phyloP scores from a whole-genome alignment of 1,140 invertebrate species.

The Drosophila lowei region DNA sequence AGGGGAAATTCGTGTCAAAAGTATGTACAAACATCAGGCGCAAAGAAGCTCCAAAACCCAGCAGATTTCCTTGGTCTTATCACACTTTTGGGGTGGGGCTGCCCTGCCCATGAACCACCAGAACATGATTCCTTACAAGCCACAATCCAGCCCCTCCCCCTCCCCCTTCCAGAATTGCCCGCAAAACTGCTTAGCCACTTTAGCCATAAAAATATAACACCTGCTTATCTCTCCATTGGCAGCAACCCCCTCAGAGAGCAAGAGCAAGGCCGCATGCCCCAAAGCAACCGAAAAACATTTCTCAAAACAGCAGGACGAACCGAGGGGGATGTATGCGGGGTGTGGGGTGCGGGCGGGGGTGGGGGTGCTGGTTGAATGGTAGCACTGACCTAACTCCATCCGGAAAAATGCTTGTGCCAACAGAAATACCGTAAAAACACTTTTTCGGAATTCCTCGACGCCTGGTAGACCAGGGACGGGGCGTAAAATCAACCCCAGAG shows the following conservation, averaged over 20 bases:
- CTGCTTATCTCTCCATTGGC: slow-evolving; percentile 69
- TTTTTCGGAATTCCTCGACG: slow-evolving; percentile 79
- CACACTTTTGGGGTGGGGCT: not conserved
- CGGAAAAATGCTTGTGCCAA: slow-evolving; percentile 39
- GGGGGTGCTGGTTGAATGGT: not conserved
- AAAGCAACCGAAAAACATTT: slow-evolving; percentile 60
- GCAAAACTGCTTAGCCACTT: slow-evolving; percentile 72
- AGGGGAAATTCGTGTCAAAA: no score
- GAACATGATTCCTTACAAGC: slow-evolving; percentile 21
- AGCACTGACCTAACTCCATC: slow-evolving; percentile 66
- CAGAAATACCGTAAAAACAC: slow-evolving; percentile 81
- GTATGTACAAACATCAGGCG: no score
- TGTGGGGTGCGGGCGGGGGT: not conserved
- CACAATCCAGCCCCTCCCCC: no score
- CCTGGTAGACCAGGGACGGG: slow-evolving; percentile 70
- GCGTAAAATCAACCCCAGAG: slow-evolving; percentile 71
- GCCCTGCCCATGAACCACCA: slow-evolving; percentile 9
- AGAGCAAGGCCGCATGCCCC: slow-evolving; percentile 45
- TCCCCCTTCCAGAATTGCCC: not conserved
- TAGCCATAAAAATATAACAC: slow-evolving; percentile 75
- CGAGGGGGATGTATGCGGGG: slow-evolving; percentile 1
- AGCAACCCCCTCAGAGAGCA: slow-evolving; percentile 10
- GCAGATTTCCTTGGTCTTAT: slow-evolving; percentile 2
- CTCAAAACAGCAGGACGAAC: slow-evolving; percentile 26
- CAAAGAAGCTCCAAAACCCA: no score